Percentiles rank a stretch among this genome's conserved stretches.
Conservation (phyloP, 2,888 invertebrate genomes). For the Cyclophora punctaria region DNA sequence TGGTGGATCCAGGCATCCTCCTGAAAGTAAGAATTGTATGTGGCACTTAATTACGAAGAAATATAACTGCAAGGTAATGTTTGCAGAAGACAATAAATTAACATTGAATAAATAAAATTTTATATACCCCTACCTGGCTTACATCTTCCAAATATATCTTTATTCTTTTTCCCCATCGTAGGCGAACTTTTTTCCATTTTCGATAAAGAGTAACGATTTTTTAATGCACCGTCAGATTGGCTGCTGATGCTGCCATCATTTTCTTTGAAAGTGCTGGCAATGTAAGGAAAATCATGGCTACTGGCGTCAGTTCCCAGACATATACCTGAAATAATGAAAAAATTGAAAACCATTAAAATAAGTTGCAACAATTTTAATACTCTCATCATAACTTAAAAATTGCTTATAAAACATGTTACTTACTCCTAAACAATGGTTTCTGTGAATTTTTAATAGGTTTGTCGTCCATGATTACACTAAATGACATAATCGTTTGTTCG, state of each 20-base stretch:
- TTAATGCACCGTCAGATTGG: slow-evolving; percentile 24
- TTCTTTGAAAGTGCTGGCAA: not conserved
- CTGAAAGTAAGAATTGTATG: slow-evolving; percentile 27
- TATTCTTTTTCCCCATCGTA: slow-evolving; percentile 9
- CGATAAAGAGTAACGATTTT: slow-evolving; percentile 23
- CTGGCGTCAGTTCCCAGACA: not conserved
- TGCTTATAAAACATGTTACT: not conserved
- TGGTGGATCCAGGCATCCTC: slow-evolving; percentile 62
- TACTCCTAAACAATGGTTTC: slow-evolving; percentile 29
- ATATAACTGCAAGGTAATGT: no score
- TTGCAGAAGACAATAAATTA: no score
- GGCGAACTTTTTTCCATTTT: slow-evolving; percentile 22
- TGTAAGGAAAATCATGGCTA: slow-evolving; percentile 3
- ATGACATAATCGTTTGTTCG: slow-evolving; percentile 58
- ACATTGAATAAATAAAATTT: not conserved
- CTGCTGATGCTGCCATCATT: slow-evolving; percentile 2
- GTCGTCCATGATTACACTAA: slow-evolving; percentile 48
- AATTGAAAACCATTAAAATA: no score
- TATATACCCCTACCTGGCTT: slow-evolving; percentile 46
- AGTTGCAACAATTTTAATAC: no score
- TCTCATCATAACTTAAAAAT: no score
- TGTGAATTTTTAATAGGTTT: slow-evolving; percentile 30
- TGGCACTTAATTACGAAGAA: no score
- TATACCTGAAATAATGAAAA: no score
- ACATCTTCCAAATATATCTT: slow-evolving; percentile 50